These are phyloP conservation scores for Stramonita haemastoma DNA, from an alignment of 2,888 invertebrate species.

Conservation along the genomic window DNA sequence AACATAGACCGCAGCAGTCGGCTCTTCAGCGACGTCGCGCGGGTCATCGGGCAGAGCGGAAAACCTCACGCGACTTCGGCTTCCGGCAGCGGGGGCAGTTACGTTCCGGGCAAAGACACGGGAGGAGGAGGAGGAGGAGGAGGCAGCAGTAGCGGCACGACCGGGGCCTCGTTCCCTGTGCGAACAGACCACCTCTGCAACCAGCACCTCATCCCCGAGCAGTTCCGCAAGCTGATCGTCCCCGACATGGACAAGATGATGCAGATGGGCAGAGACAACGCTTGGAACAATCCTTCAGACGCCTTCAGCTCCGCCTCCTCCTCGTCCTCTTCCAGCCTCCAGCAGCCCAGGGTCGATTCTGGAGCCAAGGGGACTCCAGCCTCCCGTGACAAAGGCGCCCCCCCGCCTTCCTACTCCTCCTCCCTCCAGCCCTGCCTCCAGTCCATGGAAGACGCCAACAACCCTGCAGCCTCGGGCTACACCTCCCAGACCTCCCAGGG, in stretches of 20 bases:
- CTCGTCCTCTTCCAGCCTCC: background rate
- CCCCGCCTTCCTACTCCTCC: background rate
- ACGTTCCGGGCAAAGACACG: background rate
- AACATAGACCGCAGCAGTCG: background rate
- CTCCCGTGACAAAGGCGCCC: background rate
- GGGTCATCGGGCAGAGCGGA: background rate
- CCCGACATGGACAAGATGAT: slow-evolving; percentile 43
- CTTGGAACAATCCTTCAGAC: slow-evolving; percentile 9
- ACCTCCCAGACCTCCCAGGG: slow-evolving; percentile 23
- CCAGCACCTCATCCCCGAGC: slow-evolving; percentile 41
- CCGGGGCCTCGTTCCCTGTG: background rate
- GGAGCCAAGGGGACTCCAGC: background rate
- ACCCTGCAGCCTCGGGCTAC: background rate
- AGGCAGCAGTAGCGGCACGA: background rate
- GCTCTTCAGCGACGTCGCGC: slow-evolving; percentile 21
- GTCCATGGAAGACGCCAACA: background rate
- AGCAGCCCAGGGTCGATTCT: background rate
- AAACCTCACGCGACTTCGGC: background rate
- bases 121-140: too few relatives aligned
- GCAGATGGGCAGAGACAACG: slow-evolving; percentile 40
- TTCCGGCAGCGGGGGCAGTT: background rate
- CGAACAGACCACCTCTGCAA: slow-evolving; percentile 38
- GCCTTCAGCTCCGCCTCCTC: background rate
- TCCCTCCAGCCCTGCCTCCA: background rate
- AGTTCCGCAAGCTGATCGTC: slow-evolving; percentile 42